phyloP scores from a whole-genome alignment of 2,888 invertebrate genomes.

The Rhagonycha fulva region DNA sequence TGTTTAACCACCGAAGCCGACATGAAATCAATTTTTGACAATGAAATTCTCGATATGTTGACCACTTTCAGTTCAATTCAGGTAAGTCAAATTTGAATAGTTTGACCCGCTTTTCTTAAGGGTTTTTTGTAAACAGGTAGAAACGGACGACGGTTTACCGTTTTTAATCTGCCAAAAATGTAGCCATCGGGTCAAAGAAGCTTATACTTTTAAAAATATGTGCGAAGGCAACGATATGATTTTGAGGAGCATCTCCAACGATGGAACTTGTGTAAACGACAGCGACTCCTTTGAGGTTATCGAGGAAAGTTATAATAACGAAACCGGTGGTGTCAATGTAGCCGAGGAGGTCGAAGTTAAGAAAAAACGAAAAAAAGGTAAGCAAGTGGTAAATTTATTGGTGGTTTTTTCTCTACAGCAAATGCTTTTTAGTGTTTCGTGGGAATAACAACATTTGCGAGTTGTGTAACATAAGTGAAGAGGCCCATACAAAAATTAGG shows the following conservation, averaged over 20 bases:
- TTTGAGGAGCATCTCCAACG: not conserved
- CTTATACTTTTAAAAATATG: conserved; percentile 38
- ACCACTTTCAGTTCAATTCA: conserved; percentile 26
- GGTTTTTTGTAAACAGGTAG: conserved; percentile 39
- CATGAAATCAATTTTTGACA: conserved; percentile 31
- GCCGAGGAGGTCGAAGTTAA: not conserved
- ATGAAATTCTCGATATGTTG: conserved; percentile 24
- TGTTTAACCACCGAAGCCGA: conserved; percentile 27
- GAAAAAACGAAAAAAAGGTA: not conserved
- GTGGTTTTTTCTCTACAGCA: not conserved
- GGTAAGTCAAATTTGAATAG: conserved; percentile 12
- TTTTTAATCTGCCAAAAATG: conserved; percentile 41
- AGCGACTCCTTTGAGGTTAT: not conserved
- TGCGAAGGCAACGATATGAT: conserved; percentile 39
- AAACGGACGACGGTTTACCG: conserved; percentile 42
- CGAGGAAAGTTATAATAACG: not conserved
- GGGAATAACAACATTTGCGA: not conserved
- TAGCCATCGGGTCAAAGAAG: conserved; percentile 34
- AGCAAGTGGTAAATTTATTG: not conserved
- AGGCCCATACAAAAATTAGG: conserved; percentile 29
- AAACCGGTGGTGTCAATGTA: not conserved
- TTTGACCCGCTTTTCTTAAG: not conserved
- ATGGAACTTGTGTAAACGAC: not conserved
- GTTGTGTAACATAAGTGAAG: conserved; percentile 11
- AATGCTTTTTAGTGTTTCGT: not conserved